Evolutionary conservation across 1,140 invertebrate species (phyloP).

Genomic region (Conus betulinus): DNA sequence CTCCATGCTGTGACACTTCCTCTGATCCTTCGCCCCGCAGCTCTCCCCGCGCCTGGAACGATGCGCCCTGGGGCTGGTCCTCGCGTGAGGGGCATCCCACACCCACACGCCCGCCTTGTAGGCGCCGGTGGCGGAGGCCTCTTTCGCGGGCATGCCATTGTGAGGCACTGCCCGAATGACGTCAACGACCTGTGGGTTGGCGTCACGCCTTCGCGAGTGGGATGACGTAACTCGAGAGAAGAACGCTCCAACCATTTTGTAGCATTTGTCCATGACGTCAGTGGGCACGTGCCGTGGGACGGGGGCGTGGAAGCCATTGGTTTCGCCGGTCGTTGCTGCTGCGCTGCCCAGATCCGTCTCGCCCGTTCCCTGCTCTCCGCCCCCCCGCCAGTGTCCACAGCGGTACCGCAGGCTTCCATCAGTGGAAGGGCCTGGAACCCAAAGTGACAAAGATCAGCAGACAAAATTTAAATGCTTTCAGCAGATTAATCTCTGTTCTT

Average conservation of each 20-base stretch:
- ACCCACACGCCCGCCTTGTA: not conserved
- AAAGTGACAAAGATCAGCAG: not conserved
- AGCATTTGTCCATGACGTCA: slow-evolving; percentile 4
- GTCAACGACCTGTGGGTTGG: not conserved
- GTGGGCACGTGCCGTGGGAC: not conserved
- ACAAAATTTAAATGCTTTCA: not conserved
- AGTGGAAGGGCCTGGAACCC: not conserved
- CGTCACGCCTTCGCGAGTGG: not conserved
- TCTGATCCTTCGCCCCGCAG: not conserved
- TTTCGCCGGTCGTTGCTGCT: not conserved
- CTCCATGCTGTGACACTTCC: not conserved
- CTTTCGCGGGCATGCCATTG: not conserved
- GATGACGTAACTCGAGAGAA: not conserved
- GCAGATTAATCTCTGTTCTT: not conserved
- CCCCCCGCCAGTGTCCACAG: not conserved
- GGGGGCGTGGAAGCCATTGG: not conserved
- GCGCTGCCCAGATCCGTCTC: not conserved
- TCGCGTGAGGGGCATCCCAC: not conserved
- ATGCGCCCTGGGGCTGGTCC: not conserved
- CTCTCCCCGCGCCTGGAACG: not conserved
- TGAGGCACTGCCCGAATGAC: not conserved
- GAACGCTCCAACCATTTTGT: slow-evolving; percentile 1
- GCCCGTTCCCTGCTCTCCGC: not conserved
- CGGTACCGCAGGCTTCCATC: not conserved
- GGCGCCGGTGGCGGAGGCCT: not conserved